phyloP scores from a whole-genome alignment of 1,140 invertebrate genomes.

The Andrena cerasifolii region DNA sequence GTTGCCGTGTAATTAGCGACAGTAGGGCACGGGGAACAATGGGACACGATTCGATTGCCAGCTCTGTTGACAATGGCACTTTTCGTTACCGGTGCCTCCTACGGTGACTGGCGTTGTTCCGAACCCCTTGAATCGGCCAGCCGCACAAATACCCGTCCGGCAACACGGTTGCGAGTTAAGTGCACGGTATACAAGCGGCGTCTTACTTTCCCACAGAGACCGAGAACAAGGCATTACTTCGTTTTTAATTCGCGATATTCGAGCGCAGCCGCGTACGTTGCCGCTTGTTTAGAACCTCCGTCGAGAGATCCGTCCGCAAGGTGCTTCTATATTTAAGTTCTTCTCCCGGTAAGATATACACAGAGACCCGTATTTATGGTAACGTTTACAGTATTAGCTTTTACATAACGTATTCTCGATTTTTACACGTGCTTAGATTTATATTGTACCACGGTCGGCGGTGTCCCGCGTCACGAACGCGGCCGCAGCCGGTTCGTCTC shows the following conservation, averaged over 20 bases:
- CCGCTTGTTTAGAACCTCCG: background rate
- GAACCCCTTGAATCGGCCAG: background rate
- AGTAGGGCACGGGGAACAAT: background rate
- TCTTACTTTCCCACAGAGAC: background rate
- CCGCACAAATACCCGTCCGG: conserved; percentile 6
- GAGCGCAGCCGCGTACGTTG: background rate
- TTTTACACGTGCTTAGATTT: conserved; percentile 22
- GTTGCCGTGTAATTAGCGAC: background rate
- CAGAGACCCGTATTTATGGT: conserved; percentile 53
- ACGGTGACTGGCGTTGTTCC: conserved; percentile 18
- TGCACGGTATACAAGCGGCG: background rate
- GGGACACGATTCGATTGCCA: background rate
- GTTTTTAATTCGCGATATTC: background rate
- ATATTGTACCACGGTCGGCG: conserved; percentile 5
- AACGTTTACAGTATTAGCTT: conserved; percentile 63
- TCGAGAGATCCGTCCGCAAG: background rate
- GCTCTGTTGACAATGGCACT: background rate
- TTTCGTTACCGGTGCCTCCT: background rate
- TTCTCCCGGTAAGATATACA: background rate
- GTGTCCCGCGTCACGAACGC: background rate
- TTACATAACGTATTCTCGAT: conserved; percentile 45
- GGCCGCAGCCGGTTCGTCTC: background rate
- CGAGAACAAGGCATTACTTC: conserved; percentile 1
- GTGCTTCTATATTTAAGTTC: conserved; percentile 36
- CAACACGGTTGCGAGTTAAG: conserved; percentile 3